Evolutionary conservation across 2,797 vertebrate species (phyloP).

Genomic region (Coccyzus lansbergi): DNA sequence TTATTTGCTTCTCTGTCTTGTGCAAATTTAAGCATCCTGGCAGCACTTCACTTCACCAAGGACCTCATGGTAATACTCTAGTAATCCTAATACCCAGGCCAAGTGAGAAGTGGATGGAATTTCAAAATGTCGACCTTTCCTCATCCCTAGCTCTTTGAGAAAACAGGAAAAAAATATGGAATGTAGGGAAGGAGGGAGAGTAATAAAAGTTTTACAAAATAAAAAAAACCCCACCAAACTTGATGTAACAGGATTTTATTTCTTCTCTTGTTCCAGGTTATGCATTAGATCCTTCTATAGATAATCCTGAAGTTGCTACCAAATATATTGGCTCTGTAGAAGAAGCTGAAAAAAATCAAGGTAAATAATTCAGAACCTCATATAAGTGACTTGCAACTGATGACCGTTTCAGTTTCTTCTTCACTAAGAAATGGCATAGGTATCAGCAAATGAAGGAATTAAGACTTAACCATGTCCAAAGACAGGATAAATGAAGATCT

Average conservation of each 20-base stretch:
- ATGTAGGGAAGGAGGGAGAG: neutral
- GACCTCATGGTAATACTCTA: neutral
- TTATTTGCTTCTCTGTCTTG: neutral
- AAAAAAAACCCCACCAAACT: neutral
- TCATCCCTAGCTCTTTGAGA: neutral
- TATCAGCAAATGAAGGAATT: neutral
- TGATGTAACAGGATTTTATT: neutral
- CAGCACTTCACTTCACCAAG: neutral
- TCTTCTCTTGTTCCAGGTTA: constrained; percentile 84
- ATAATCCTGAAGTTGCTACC: constrained; percentile 83
- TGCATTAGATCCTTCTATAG: constrained; percentile 94
- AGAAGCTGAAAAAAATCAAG: constrained; percentile 98
- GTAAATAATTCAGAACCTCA: constrained; percentile 72
- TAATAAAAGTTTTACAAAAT: neutral
- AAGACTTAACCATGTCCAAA: neutral
- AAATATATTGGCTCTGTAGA: constrained; percentile 94
- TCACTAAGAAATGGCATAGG: neutral
- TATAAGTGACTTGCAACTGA: neutral
- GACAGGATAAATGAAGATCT: neutral
- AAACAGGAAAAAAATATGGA: neutral
- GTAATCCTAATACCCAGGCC: neutral
- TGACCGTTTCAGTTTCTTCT: neutral
- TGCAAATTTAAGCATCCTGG: neutral
- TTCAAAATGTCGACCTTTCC: neutral
- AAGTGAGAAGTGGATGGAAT: neutral